These are phyloP conservation scores for Sebastes hubbsi DNA, from an alignment of 2,797 vertebrate species.

Conservation along the genomic window DNA sequence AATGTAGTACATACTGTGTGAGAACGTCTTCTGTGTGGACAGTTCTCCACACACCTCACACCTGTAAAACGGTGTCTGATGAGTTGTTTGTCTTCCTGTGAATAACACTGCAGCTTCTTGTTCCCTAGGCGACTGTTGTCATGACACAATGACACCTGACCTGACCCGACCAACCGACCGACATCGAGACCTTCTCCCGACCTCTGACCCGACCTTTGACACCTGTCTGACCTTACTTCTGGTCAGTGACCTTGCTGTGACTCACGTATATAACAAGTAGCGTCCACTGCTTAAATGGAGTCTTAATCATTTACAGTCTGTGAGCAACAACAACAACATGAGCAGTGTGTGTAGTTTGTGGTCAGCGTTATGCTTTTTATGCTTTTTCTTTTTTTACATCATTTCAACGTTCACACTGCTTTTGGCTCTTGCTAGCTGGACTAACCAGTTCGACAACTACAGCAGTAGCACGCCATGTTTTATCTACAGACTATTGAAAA, in stretches of 20 bases:
- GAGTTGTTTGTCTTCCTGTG: constrained; percentile 46
- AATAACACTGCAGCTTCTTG: constrained; percentile 80
- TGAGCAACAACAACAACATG: neutral
- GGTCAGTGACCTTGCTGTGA: constrained; percentile 62
- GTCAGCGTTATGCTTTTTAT: neutral
- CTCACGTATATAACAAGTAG: constrained; percentile 27
- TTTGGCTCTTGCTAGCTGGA: neutral
- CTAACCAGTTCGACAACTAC: neutral
- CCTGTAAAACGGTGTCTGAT: constrained; percentile 7
- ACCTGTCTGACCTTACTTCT: constrained; percentile 67
- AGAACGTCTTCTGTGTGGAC: neutral
- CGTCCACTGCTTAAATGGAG: neutral
- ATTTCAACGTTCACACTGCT: neutral
- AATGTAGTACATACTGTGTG: neutral
- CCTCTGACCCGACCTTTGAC: constrained; percentile 77
- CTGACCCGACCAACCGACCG: constrained; percentile 74
- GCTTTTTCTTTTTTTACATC: neutral
- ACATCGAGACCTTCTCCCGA: constrained; percentile 69
- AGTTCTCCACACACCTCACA: neutral
- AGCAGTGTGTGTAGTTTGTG: constrained; percentile 2
- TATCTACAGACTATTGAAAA: neutral
- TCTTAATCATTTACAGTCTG: constrained; percentile 1
- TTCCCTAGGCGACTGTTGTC: constrained; percentile 80
- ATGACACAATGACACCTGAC: constrained; percentile 79
- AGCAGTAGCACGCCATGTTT: neutral